Evolutionary conservation across 2,113 vertebrate genomes (phyloP).

Genomic region (Mesembrinibis cayennensis): DNA sequence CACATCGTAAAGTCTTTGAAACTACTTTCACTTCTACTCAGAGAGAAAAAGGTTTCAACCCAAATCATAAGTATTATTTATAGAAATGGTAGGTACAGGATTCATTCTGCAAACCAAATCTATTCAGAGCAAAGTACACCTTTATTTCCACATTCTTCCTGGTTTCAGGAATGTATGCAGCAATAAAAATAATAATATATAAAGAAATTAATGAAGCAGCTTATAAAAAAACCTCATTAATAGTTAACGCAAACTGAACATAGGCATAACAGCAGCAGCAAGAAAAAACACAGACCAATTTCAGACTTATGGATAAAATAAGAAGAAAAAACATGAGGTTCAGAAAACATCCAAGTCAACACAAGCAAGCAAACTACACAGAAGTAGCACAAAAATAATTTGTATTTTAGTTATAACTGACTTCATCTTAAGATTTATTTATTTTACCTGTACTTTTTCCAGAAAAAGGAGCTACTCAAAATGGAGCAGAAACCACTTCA

Average conservation of each 20-base stretch:
- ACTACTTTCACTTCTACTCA: background rate
- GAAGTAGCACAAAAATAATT: background rate
- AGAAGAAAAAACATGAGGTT: background rate
- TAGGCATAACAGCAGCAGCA: background rate
- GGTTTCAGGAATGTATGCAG: background rate
- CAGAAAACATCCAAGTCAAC: background rate
- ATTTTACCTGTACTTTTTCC: background rate
- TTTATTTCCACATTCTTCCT: background rate
- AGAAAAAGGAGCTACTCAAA: background rate
- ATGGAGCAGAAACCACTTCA: background rate
- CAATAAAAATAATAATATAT: background rate
- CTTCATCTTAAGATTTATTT: background rate
- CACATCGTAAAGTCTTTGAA: background rate
- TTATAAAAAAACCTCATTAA: background rate
- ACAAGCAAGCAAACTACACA: background rate
- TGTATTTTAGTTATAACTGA: background rate
- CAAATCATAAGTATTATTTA: background rate
- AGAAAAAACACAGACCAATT: background rate
- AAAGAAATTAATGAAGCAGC: background rate
- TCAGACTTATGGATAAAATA: background rate
- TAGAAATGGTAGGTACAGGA: background rate
- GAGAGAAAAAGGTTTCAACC: background rate
- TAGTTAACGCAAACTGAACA: background rate
- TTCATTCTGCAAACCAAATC: background rate
- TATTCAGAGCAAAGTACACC: background rate